Evolutionary conservation across 2,797 vertebrate species (phyloP), one percentile per base, ranked within the genome.

Genomic region (Orestias chungarensis): DNA sequence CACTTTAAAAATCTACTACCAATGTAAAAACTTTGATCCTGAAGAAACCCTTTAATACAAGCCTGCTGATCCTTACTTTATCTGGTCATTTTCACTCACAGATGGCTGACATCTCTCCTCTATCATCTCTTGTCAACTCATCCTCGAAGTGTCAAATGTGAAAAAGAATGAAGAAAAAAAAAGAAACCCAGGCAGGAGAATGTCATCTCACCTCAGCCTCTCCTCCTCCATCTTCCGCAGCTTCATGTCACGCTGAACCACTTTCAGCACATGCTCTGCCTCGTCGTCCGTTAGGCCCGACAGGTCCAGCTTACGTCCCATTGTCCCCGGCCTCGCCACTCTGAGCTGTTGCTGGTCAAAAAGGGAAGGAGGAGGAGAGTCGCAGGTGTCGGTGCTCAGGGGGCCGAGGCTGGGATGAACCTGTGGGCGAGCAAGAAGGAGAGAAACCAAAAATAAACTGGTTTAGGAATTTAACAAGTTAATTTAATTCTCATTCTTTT

Each of bases 281-380:
- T 99, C 98, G 38, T 95, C 94, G 1, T 97, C 96, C 0, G 96
- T 97, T 89, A 99, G 93, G 54, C 95, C 95, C 0, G 97, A 97
- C 87, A 99, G 95, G 90, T 99, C 97, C 89, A 99, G 93, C 92
- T 97, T 99, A 86, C 96, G 94, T 75, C 97, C 97, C 98, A 99
- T 99, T 27, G 66, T 83, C 79, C 75, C 82, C 43, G 71, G 78
- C 78, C 68, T 84, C 64, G 74, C 83, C 89, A 83, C 77, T 5
- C 40, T 71, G 74, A 75, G 67, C 78, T 73, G 66, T 74, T 71
- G 79, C 79, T 69, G 84, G 70, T 80, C 83, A 29, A 57, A 77
- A 65, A 49, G 20, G 59, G 46, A 47, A 64, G 52, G 67, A 68
- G 68, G 43, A 80, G 66, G 76, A 76, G 72, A 50, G 68, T 71